These are phyloP conservation scores for Sphenopsis melanotis DNA, from an alignment of 2,797 vertebrate genomes.

Conservation along the genomic window DNA sequence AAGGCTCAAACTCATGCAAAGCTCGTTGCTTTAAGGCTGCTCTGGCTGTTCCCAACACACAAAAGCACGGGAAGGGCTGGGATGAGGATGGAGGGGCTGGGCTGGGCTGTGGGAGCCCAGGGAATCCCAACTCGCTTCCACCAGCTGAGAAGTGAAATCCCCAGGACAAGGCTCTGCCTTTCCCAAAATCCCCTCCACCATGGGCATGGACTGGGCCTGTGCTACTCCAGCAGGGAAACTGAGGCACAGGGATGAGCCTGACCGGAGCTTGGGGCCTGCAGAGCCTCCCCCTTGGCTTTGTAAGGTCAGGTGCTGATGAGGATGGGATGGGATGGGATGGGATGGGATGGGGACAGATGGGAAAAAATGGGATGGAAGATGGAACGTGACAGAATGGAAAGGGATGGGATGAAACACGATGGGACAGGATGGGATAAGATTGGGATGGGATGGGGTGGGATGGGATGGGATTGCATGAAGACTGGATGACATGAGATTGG, in stretches of 20 bases:
- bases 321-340: not conserved
- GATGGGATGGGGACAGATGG: too few species aligned
- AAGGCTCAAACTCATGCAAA: conserved; percentile 29
- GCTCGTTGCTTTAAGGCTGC: conserved; percentile 51
- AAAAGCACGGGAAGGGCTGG: not conserved
- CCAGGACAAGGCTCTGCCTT: not conserved
- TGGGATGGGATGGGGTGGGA: not conserved
- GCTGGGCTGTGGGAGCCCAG: not conserved
- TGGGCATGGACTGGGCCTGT: rapidly evolving
- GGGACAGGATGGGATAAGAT: not conserved
- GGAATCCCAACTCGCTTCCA: not conserved
- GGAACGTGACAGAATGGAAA: too few species aligned
- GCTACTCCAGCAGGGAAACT: not conserved
- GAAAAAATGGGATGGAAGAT: not conserved
- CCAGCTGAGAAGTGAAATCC: not conserved
- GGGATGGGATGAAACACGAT: not conserved
- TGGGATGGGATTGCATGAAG: rapidly evolving
- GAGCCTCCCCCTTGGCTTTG: not conserved
- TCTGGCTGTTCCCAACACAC: not conserved
- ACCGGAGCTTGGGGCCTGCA: not conserved
- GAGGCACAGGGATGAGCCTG: not conserved
- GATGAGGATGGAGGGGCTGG: not conserved
- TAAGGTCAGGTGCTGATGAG: rapidly evolving
- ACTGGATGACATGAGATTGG: too few species aligned
- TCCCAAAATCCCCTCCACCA: not conserved